Conservation (phyloP, 2,797 vertebrate genomes). For the Lemur catta region DNA sequence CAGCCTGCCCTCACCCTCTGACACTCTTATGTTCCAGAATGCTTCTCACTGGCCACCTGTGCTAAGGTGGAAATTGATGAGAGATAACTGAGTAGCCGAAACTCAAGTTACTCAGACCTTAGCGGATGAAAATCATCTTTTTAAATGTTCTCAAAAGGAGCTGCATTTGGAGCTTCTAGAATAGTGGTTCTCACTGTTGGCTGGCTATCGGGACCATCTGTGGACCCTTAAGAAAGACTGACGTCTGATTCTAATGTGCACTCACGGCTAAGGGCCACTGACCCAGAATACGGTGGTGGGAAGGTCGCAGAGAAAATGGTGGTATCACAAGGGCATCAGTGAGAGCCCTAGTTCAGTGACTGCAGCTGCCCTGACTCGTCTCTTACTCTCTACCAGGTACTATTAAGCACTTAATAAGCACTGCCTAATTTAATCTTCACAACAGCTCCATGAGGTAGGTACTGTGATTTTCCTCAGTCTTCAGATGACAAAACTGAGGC, state of each 20-base stretch:
- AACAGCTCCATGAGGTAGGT: not conserved
- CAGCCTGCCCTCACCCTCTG: not conserved
- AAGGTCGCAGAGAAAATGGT: not conserved
- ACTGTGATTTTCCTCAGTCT: not conserved
- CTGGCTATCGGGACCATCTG: not conserved
- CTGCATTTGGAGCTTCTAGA: not conserved
- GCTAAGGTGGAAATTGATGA: not conserved
- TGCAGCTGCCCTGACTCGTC: not conserved
- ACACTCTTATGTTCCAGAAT: not conserved
- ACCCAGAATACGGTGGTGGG: not conserved
- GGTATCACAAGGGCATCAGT: no score
- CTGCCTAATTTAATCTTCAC: not conserved
- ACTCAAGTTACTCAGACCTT: not conserved
- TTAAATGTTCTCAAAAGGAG: not conserved
- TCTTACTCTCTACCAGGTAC: not conserved
- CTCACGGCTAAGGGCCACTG: not conserved
- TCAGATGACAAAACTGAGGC: not conserved
- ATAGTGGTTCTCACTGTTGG: not conserved
- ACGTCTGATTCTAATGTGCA: not conserved
- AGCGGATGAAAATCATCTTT: not conserved
- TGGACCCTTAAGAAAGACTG: not conserved
- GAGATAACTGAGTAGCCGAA: not conserved
- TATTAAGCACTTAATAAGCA: not conserved
- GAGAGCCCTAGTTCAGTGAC: not conserved
- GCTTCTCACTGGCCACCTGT: not conserved